A percentile compares a stretch with the other conserved stretches of the same genome.
Evolutionary conservation across 2,888 invertebrate genomes (phyloP).

Genomic region (Mesoligia furuncula): DNA sequence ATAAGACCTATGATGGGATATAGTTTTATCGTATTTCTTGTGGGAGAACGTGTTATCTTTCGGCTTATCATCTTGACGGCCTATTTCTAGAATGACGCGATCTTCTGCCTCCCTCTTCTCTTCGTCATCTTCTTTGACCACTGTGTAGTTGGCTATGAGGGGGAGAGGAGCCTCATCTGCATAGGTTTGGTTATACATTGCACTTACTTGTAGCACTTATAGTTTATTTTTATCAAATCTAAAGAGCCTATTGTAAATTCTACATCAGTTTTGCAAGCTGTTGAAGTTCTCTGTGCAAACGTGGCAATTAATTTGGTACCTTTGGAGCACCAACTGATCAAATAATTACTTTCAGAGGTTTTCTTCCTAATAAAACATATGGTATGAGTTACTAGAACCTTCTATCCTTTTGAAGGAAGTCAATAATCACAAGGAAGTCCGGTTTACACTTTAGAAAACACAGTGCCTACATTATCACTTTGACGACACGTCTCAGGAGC

Average conservation of each 20-base stretch:
- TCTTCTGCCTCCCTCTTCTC: constrained; percentile 83
- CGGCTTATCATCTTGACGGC: constrained; percentile 86
- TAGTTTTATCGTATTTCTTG: constrained; percentile 89
- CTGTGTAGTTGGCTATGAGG: constrained; percentile 83
- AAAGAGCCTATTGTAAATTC: neutral
- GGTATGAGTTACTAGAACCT: constrained; percentile 17
- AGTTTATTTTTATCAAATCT: neutral
- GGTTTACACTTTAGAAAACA: constrained; percentile 5
- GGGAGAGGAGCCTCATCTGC: constrained; percentile 84
- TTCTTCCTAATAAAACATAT: neutral
- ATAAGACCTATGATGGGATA: constrained; percentile 86
- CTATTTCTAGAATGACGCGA: constrained; percentile 88
- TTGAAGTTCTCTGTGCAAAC: constrained; percentile 7
- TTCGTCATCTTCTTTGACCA: constrained; percentile 82
- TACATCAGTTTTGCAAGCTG: neutral
- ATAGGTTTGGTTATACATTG: constrained; percentile 83
- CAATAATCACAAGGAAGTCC: neutral
- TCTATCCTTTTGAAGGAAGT: constrained; percentile 1
- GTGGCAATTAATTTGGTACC: constrained; percentile 22
- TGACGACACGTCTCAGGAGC: no score
- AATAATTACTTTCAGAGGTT: constrained; percentile 2
- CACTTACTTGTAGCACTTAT: constrained; percentile 20
- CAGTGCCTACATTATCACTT: constrained; percentile 31
- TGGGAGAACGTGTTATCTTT: constrained; percentile 87
- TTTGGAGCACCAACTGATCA: neutral